Base-by-base conservation (phyloP, 2,797 vertebrate species). In the Heterohyrax brucei region DNA sequence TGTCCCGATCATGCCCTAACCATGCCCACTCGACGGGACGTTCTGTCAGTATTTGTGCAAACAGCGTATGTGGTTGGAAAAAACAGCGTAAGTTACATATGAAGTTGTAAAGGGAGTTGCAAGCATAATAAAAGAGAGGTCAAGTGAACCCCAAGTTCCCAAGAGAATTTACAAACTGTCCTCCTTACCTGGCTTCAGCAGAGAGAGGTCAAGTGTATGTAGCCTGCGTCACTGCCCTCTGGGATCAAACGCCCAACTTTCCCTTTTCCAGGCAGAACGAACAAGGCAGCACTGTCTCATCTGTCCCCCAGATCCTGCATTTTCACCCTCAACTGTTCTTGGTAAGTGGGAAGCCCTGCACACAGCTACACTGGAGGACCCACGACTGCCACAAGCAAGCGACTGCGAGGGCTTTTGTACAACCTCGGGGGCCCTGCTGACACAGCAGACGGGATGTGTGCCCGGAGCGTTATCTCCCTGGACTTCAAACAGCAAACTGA, bases 401-500 rank as follows among this genome's bases (percentile, higher is more conserved):
- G 5, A 39, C 39, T 39, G 39, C 39, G 39, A 39, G 44, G 39
- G 59, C 59, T 46, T 73, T 88, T 82, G 64, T 46, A 66, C 26
- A 70, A 19, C 22, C 64, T 30, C 72, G 46, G 26, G 3, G 19
- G 61, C 62, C 62, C 30, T 12, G 14, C 33, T 70, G 50, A 89
- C 75, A 81, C 76, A 73, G 75, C 86, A 14, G 22, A 64, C 50
- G 18, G 4, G 26, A 8, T 46, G 61, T 85, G 64, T 80, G 18
- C 46, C 2, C 46, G 33, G 10, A 0, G 1, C 0, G 2, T 73
- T 76, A 85, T 79, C 70, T 48, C 56, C 76, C 24, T 91, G 95
- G 70, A 95, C 92, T 94, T 96, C 1, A 62, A 72, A 75, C 64
- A 62, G 89, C 79, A 93, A 75, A 94, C 21, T 50, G 64, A 94